These are phyloP conservation scores for Notiomystis cincta DNA, from an alignment of 2,113 vertebrate genomes.

Conservation along the genomic window DNA sequence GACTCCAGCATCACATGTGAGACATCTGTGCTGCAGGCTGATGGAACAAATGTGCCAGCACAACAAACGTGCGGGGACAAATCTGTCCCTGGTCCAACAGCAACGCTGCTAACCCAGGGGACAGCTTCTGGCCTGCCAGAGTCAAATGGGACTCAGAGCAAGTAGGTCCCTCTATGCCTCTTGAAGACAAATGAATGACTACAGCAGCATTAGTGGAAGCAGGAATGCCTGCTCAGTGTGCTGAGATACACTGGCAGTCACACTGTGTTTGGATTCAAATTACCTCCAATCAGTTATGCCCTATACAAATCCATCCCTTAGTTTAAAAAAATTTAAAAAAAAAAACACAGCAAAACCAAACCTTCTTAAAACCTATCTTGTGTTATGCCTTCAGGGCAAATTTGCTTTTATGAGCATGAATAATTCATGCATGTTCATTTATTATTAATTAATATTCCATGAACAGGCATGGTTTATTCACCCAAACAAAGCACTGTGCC, in stretches of 20 bases:
- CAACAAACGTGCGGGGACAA: constrained; percentile 16
- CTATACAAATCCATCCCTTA: neutral
- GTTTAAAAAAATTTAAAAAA: neutral
- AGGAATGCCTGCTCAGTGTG: neutral
- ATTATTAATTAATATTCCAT: constrained; percentile 72
- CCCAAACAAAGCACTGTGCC: constrained; percentile 49
- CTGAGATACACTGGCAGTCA: neutral
- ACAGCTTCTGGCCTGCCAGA: neutral
- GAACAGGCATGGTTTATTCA: constrained; percentile 70
- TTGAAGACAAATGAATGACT: constrained; percentile 18
- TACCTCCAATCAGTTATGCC: constrained; percentile 18
- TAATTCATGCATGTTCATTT: constrained; percentile 66
- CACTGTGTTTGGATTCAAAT: neutral
- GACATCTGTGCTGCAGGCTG: constrained; percentile 29
- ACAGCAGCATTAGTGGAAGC: neutral
- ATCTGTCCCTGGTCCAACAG: constrained; percentile 42
- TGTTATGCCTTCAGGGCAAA: constrained; percentile 66
- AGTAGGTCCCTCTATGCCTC: neutral
- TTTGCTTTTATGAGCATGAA: constrained; percentile 70
- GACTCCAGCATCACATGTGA: constrained; percentile 53
- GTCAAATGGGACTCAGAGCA: constrained; percentile 25
- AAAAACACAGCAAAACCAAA: neutral
- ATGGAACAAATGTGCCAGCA: constrained; percentile 59
- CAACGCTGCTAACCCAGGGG: neutral
- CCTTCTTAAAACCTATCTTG: constrained; percentile 36